Evolutionary conservation across 2,888 invertebrate species (phyloP).

Genomic region (Aporophyla lueneburgensis): DNA sequence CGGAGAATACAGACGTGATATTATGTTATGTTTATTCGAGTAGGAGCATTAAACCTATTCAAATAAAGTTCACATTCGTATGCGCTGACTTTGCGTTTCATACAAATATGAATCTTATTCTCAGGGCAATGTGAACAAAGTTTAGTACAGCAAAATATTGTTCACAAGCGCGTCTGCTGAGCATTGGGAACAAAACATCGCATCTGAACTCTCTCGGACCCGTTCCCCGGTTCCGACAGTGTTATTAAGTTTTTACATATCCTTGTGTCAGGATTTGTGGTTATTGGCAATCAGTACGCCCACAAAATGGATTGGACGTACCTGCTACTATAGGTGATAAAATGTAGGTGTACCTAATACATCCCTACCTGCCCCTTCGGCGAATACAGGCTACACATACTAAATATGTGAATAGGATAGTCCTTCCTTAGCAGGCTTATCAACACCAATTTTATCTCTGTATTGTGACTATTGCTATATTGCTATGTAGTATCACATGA

Average conservation of each 20-base stretch:
- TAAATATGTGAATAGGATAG: neutral
- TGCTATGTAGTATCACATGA: constrained; percentile 16
- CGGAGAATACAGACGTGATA: too few relatives aligned
- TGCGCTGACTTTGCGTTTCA: neutral
- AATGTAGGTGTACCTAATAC: neutral
- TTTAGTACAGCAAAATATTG: neutral
- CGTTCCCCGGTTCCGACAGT: neutral
- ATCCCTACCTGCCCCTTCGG: neutral
- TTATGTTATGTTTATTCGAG: neutral
- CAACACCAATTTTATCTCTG: constrained; percentile 6
- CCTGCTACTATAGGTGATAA: neutral
- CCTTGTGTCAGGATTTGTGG: neutral
- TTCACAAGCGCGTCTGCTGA: neutral
- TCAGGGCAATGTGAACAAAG: neutral
- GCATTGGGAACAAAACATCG: neutral
- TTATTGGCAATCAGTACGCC: neutral
- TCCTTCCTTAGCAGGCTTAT: neutral
- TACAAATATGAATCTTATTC: neutral
- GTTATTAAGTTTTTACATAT: neutral
- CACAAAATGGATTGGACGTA: neutral
- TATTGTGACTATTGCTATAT: neutral
- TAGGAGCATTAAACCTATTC: neutral
- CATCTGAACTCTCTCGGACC: neutral
- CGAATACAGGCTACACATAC: neutral
- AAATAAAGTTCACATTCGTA: neutral